These are phyloP conservation scores for Chaetodon auriga DNA, from an alignment of 2,113 vertebrate genomes.

Conservation along the genomic window DNA sequence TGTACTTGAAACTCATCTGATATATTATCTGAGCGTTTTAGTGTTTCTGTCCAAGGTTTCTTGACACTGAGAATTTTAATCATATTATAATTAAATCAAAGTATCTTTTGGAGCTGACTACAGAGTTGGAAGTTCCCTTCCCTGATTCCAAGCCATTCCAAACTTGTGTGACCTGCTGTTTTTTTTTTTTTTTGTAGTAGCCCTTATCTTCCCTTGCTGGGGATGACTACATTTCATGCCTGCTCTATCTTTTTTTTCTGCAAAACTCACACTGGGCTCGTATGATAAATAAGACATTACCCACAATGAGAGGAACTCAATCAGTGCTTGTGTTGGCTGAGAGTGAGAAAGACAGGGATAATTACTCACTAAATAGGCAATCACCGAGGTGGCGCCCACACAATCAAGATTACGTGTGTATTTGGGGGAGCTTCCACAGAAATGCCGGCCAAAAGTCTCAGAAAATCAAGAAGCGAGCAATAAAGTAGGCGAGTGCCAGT, in stretches of 20 bases:
- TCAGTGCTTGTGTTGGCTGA: constrained; percentile 76
- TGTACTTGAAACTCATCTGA: constrained; percentile 5
- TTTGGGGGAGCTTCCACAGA: constrained; percentile 71
- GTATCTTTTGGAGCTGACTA: constrained; percentile 2
- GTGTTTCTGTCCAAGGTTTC: neutral
- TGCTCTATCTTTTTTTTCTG: constrained; percentile 17
- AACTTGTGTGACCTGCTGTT: constrained; percentile 25
- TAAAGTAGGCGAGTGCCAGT: constrained; percentile 21
- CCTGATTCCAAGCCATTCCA: constrained; percentile 34
- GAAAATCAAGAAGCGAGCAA: constrained; percentile 36
- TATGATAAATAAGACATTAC: constrained; percentile 80
- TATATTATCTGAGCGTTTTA: neutral
- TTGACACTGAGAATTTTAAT: neutral
- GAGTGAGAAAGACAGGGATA: constrained; percentile 72
- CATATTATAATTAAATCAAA: constrained; percentile 18
- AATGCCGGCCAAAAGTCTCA: constrained; percentile 47
- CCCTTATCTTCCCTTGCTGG: constrained; percentile 53
- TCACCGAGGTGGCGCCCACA: constrained; percentile 75
- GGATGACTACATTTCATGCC: constrained; percentile 37
- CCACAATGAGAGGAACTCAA: constrained; percentile 80
- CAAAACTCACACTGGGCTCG: constrained; percentile 68
- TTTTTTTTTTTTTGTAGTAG: constrained; percentile 10
- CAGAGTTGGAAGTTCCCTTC: neutral
- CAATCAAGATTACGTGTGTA: constrained; percentile 75
- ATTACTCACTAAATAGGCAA: constrained; percentile 82